These are phyloP conservation scores for Notolabrus celidotus DNA, from an alignment of 2,797 vertebrate species.

Conservation along the genomic window DNA sequence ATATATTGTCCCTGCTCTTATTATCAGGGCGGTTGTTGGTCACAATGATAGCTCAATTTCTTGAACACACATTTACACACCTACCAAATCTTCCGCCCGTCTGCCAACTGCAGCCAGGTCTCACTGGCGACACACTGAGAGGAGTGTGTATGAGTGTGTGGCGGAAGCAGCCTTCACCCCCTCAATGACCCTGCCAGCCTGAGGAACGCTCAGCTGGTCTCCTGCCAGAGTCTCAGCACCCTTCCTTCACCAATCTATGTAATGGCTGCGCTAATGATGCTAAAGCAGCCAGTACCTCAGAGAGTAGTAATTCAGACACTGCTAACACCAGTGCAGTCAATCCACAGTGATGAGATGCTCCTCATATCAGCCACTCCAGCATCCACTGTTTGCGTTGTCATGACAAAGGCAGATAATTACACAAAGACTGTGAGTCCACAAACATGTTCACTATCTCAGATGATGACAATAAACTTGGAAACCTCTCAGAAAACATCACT, in stretches of 20 bases:
- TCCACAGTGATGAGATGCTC: conserved; percentile 52
- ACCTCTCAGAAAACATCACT: conserved; percentile 49
- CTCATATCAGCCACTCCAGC: conserved; percentile 53
- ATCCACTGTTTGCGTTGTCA: conserved; percentile 48
- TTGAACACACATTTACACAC: conserved; percentile 22
- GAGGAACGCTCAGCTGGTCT: conserved; percentile 68
- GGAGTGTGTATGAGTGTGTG: conserved; percentile 28
- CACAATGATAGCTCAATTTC: conserved; percentile 11
- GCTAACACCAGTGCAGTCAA: conserved; percentile 44
- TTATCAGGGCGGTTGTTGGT: conserved; percentile 15
- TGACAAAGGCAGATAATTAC: conserved; percentile 62
- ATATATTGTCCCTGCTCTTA: background rate
- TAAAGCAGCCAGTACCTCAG: conserved; percentile 66
- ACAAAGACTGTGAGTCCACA: conserved; percentile 30
- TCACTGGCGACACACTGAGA: conserved; percentile 35
- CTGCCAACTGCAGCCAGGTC: conserved; percentile 45
- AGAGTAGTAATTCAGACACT: conserved; percentile 68
- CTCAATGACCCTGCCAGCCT: conserved; percentile 63
- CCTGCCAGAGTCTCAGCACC: conserved; percentile 68
- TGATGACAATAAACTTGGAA: conserved; percentile 35
- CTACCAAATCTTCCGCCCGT: conserved; percentile 46
- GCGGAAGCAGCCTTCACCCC: conserved; percentile 47
- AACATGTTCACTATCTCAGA: conserved; percentile 18
- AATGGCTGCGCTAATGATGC: conserved; percentile 77
- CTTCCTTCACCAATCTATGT: conserved; percentile 76